These are phyloP conservation scores for Melanotaenia maccullochi DNA, from an alignment of 2,797 vertebrate genomes.

Conservation along the genomic window DNA sequence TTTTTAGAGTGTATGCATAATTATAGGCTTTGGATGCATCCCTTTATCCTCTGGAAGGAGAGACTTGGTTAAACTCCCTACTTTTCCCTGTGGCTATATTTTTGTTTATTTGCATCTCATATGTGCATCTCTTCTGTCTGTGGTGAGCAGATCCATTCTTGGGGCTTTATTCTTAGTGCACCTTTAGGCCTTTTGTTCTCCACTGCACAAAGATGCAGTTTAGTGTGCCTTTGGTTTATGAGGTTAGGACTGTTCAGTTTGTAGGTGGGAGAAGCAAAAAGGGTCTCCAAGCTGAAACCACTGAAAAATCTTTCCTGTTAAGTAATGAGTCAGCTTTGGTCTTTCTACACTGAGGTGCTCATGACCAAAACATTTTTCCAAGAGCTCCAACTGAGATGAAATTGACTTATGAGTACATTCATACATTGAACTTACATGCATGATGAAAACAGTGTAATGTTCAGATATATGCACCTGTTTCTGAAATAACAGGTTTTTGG, in stretches of 20 bases:
- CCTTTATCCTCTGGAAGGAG: constrained; percentile 73
- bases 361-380: background rate
- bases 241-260: constrained; percentile 14
- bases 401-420: background rate
- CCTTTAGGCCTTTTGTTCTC: constrained; percentile 57
- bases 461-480: background rate
- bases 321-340: background rate
- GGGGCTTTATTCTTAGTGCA: constrained; percentile 50
- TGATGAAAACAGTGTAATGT: background rate
- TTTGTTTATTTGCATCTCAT: constrained; percentile 37
- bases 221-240: constrained; percentile 24
- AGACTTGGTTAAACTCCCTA: constrained; percentile 69
- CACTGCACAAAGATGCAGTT: background rate
- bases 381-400: background rate
- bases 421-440: background rate
- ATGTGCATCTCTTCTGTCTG: constrained; percentile 67
- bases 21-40: constrained; percentile 75
- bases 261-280: constrained; percentile 20
- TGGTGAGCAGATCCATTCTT: constrained; percentile 63
- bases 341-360: background rate
- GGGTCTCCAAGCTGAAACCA: background rate
- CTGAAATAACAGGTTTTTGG: background rate
- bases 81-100: constrained; percentile 62
- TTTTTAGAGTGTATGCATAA: constrained; percentile 73
- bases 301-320: background rate